A percentile compares a stretch with the other conserved stretches of the same genome.
Conservation (phyloP, 2,888 invertebrate species). For the Mayetiola destructor region DNA sequence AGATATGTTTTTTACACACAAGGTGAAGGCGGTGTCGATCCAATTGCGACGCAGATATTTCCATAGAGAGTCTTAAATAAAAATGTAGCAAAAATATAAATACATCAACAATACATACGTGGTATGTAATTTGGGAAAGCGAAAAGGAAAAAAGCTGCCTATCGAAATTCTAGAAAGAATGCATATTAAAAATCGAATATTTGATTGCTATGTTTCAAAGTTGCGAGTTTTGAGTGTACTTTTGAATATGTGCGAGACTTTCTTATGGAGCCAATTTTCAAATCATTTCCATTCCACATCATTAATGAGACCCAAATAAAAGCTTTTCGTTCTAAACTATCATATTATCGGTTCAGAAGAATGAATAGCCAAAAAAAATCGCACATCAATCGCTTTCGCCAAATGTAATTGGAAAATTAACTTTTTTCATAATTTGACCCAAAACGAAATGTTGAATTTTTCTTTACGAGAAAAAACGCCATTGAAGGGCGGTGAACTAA, state of each 20-base stretch:
- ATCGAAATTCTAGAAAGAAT: conserved; percentile 2
- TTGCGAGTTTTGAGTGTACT: no score
- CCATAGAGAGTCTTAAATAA: background rate
- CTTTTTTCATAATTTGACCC: background rate
- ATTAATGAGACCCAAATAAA: background rate
- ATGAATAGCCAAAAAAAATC: conserved; percentile 2
- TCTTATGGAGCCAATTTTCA: background rate
- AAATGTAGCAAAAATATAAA: background rate
- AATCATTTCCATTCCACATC: conserved; percentile 1
- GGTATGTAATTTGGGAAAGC: background rate
- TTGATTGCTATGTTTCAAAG: no score
- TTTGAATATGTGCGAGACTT: background rate
- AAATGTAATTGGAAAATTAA: conserved; percentile 6
- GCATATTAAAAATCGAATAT: no score
- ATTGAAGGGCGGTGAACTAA: no score
- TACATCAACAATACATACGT: background rate
- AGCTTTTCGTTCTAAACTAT: background rate
- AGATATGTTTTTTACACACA: no score
- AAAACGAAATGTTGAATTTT: no score
- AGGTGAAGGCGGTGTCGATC: conserved; percentile 4
- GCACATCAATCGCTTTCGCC: no score
- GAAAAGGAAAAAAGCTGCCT: background rate
- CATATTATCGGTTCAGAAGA: background rate
- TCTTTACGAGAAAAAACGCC: no score
- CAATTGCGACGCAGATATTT: background rate